Conservation (phyloP, 2,888 invertebrate genomes). For the Hylaea fasciaria region DNA sequence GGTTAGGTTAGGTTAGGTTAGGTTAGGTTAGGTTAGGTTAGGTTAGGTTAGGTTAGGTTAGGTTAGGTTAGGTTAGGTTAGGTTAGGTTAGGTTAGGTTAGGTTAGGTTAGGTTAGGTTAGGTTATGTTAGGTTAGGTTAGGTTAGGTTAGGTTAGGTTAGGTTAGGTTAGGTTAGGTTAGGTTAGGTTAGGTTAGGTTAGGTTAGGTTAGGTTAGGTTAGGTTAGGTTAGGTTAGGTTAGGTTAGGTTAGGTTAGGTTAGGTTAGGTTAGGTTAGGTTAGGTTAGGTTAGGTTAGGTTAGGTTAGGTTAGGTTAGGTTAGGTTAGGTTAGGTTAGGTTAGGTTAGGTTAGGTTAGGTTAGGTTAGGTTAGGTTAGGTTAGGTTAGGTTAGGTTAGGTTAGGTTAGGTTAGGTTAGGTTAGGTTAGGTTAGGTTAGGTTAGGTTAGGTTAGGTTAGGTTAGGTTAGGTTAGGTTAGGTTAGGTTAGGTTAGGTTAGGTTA, state of each 20-base stretch:
- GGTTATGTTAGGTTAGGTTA: conserved; percentile 29
- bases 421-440: conserved; percentile 39
- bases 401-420: conserved; percentile 39
- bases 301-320: conserved; percentile 33
- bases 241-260: conserved; percentile 38
- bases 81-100: conserved; percentile 37
- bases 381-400: conserved; percentile 38
- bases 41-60: conserved; percentile 35
- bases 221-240: conserved; percentile 34
- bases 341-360: too few species aligned
- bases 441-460: conserved; percentile 39
- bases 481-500: conserved; percentile 37
- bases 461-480: conserved; percentile 16
- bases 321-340: too few species aligned
- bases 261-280: conserved; percentile 36
- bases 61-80: conserved; percentile 4
- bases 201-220: conserved; percentile 36
- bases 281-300: conserved; percentile 38
- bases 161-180: conserved; percentile 34
- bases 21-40: conserved; percentile 36
- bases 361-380: conserved; percentile 31
- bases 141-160: conserved; percentile 29
- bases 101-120: conserved; percentile 28
- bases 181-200: conserved; percentile 37
- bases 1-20: conserved; percentile 18